Base-by-base conservation (phyloP, 1,140 invertebrate genomes). In the Trichonephila inaurata region DNA sequence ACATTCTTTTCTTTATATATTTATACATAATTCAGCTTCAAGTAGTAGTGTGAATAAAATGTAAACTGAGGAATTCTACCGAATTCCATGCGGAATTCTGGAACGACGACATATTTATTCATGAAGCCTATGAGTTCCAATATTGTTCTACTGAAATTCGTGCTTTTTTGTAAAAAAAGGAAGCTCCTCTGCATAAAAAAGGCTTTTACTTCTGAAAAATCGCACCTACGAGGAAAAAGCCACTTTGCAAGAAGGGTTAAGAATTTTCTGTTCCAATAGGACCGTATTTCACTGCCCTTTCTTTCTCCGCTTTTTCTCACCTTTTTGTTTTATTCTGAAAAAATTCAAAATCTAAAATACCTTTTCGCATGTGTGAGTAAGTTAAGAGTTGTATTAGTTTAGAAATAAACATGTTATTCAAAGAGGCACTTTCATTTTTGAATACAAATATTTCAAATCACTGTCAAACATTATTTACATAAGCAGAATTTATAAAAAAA, bases 191-290 rank as follows among this genome's bases (percentile, higher is more conserved):
- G 5, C 14, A 64, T 18, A 33, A 77, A 77, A 40, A 77, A 77
- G 33, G 72, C 72, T 77, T 77, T 77, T 77, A 77, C 72, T 40
- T 77, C 6, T 33, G 28, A 77, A 28, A 77, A 77, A 77, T 77
- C 72, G 72, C 33, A 77, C 72, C 72, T 77, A 40, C 69, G 28
- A 77, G 72, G 28, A 77, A 77, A 77, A 77, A 77, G 72, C 72
- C 72, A 77, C 72, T 77, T 77, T 77, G 72, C 24, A 77, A 40
- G 28, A 19, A 33, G 28, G 72, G 28, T 6, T 77, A 19, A 40
- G 16, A 33, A 18, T 77, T 77, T 77, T 77, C 33, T 77, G 33
- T 77, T 33, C 72, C 72, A 6, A 18, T 7, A 77, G 28, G 28
- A 33, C 24, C 16, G 28, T 77, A 77, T 77, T 77, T 77, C 28